Evolutionary conservation across 2,113 vertebrate species (phyloP).

Genomic region (Rhinogobius similis): DNA sequence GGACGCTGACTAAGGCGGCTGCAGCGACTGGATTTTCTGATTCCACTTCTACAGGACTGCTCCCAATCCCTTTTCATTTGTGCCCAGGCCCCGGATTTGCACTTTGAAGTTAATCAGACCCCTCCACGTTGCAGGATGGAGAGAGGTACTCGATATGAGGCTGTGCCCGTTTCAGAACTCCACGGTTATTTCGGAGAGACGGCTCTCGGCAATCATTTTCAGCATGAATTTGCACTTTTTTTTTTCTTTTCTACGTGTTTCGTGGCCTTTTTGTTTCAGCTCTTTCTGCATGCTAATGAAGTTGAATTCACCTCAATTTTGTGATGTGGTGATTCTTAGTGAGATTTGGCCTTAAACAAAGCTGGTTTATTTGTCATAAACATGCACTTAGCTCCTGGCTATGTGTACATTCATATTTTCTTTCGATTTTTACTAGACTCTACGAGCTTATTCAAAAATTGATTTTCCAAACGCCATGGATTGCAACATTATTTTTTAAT

Average conservation of each 20-base stretch:
- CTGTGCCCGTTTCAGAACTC: slow-evolving; percentile 30
- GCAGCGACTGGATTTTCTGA: slow-evolving; percentile 23
- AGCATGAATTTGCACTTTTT: slow-evolving; percentile 67
- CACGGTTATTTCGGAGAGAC: slow-evolving; percentile 16
- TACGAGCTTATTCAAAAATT: neutral
- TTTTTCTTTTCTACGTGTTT: slow-evolving; percentile 47
- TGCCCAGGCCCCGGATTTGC: slow-evolving; percentile 55
- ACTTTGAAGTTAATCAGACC: slow-evolving; percentile 63
- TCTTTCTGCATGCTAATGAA: slow-evolving; percentile 60
- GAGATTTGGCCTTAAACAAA: slow-evolving; percentile 29
- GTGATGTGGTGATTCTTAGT: slow-evolving; percentile 13
- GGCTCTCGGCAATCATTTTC: slow-evolving; percentile 61
- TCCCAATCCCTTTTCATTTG: slow-evolving; percentile 34
- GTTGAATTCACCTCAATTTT: slow-evolving; percentile 8
- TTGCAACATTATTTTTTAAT: neutral
- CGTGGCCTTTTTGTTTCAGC: slow-evolving; percentile 56
- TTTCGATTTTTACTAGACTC: neutral
- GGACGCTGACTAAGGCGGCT: neutral
- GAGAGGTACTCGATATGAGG: slow-evolving; percentile 20
- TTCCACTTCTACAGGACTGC: slow-evolving; percentile 20
- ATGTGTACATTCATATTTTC: neutral
- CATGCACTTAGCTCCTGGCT: neutral
- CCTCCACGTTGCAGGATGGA: slow-evolving; percentile 39
- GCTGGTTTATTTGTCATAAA: neutral
- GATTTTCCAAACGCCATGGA: too few species aligned